phyloP scores from a whole-genome alignment of 2,888 invertebrate species.

The Eubasilissa splendida region DNA sequence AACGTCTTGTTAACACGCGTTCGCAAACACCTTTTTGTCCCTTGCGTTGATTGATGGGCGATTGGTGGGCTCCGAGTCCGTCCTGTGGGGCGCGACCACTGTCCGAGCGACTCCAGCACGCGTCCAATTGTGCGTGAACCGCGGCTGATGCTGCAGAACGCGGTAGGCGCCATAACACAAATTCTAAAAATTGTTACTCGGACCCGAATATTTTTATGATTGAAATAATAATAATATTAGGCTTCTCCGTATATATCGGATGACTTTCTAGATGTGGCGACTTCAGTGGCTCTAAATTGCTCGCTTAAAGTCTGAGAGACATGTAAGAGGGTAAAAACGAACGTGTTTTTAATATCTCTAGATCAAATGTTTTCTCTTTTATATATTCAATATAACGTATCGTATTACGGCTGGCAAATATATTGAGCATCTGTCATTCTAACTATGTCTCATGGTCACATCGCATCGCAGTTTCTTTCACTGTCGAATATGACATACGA shows the following conservation, averaged over 20 bases:
- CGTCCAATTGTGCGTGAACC: slow-evolving; percentile 11
- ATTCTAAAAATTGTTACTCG: background rate
- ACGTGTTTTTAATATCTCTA: no score
- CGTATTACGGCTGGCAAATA: no score
- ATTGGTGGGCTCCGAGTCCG: slow-evolving; percentile 2
- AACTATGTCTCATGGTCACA: no score
- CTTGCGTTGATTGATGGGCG: slow-evolving; percentile 19
- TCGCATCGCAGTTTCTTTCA: no score
- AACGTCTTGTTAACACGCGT: slow-evolving; percentile 20
- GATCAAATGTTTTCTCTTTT: no score
- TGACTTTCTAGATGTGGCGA: background rate
- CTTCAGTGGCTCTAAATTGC: no score
- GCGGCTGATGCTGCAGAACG: background rate
- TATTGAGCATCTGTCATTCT: no score
- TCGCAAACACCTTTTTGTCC: slow-evolving; percentile 19
- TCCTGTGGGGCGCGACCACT: slow-evolving; percentile 4
- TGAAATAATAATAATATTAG: background rate
- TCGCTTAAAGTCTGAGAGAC: no score
- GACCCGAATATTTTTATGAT: background rate
- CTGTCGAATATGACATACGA: no score
- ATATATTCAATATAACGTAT: no score
- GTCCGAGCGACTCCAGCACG: slow-evolving; percentile 8
- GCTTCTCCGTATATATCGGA: no score
- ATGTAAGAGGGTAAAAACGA: no score
- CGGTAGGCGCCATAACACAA: background rate